Conservation (phyloP, 2,888 invertebrate genomes). For the Amphiduros pacificus region DNA sequence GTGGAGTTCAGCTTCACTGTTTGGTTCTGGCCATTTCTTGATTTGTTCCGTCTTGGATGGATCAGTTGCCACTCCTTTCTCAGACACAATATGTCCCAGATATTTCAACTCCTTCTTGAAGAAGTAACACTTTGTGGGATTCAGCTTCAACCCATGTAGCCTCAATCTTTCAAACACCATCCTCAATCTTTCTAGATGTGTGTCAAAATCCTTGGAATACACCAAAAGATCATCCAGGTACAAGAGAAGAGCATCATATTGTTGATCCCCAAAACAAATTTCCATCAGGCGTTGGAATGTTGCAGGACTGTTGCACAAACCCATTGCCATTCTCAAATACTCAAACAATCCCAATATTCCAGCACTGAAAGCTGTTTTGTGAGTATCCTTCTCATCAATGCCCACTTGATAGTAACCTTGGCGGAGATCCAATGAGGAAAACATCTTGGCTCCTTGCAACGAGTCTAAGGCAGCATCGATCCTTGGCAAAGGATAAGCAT, state of each 20-base stretch:
- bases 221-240: slow-evolving; percentile 35
- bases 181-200: slow-evolving; percentile 23
- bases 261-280: slow-evolving; percentile 19
- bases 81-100: slow-evolving; percentile 17
- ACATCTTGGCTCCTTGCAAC: slow-evolving; percentile 29
- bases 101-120: slow-evolving; percentile 13
- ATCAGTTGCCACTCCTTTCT: slow-evolving; percentile 7
- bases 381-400: slow-evolving; percentile 21
- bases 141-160: slow-evolving; percentile 28
- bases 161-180: not conserved
- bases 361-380: slow-evolving; percentile 34
- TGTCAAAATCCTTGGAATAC: slow-evolving; percentile 24
- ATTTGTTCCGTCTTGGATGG: slow-evolving; percentile 12
- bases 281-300: slow-evolving; percentile 35
- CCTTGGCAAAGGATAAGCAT: slow-evolving; percentile 27
- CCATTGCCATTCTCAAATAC: slow-evolving; percentile 24
- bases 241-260: slow-evolving; percentile 23
- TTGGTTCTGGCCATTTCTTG: slow-evolving; percentile 2
- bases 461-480: slow-evolving; percentile 25
- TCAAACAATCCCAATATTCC: slow-evolving; percentile 25
- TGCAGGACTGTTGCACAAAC: slow-evolving; percentile 32
- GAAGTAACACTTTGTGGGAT: slow-evolving; percentile 33
- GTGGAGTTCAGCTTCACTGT: slow-evolving; percentile 5
- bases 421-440: slow-evolving; percentile 29
- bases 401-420: slow-evolving; percentile 36